A percentile compares a stretch with the other conserved stretches of the same genome.
These are phyloP conservation scores for Hippocampus kuda DNA, from an alignment of 2,797 vertebrate genomes.

Conservation along the genomic window DNA sequence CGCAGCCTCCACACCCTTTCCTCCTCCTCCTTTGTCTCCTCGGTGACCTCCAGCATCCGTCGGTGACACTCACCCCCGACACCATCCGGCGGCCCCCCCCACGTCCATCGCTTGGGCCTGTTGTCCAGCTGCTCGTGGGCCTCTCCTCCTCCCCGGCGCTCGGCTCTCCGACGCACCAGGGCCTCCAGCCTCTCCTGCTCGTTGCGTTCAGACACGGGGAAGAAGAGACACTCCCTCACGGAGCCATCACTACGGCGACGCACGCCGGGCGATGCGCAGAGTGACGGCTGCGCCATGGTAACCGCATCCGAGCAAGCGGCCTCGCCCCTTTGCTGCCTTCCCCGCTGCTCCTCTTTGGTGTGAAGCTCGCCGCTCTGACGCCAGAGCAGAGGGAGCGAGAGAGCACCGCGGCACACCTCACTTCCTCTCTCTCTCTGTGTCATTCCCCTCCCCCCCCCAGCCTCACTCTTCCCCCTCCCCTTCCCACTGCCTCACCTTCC, in stretches of 20 bases:
- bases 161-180: slow-evolving; percentile 78
- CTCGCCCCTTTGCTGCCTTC: slow-evolving; percentile 42
- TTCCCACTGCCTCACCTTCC: slow-evolving; percentile 9
- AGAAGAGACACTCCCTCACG: slow-evolving; percentile 71
- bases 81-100: slow-evolving; percentile 75
- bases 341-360: background rate
- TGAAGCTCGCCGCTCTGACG: background rate
- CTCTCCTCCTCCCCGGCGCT: slow-evolving; percentile 34
- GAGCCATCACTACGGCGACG: slow-evolving; percentile 71
- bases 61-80: slow-evolving; percentile 60
- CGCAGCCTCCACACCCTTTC: slow-evolving; percentile 72
- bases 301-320: slow-evolving; percentile 44
- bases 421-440: slow-evolving; percentile 14
- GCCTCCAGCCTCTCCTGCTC: slow-evolving; percentile 91
- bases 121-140: slow-evolving; percentile 66
- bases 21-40: slow-evolving; percentile 25
- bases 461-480: slow-evolving; percentile 5
- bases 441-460: slow-evolving; percentile 20
- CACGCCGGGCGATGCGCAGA: slow-evolving; percentile 49
- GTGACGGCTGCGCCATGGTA: slow-evolving; percentile 69
- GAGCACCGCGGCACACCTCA: slow-evolving; percentile 2
- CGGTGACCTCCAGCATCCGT: slow-evolving; percentile 6
- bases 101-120: slow-evolving; percentile 89
- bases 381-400: background rate
- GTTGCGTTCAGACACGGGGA: slow-evolving; percentile 71